Evolutionary conservation across 2,888 invertebrate species (phyloP), one percentile per base, ranked within the genome.

Genomic region (Eutolmus rufibarbis): DNA sequence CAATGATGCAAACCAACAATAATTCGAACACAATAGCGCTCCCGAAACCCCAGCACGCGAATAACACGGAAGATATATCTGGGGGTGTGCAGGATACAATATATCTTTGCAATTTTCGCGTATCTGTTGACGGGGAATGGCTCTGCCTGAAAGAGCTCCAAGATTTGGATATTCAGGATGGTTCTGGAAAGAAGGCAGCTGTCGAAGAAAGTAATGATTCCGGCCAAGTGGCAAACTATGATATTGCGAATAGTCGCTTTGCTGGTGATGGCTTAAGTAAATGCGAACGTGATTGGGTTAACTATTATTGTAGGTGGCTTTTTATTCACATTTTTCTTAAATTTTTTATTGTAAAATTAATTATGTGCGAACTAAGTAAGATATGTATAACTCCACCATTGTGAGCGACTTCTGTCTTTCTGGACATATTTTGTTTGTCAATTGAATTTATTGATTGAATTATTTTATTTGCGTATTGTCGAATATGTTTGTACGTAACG

Each of bases 51-150:
- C 93, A 94, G 66, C 94, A 94, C 89, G 93, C 92, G 46, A 91
- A 92, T 87, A 86, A 81, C 66, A 81, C 88, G 0, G 92, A 92
- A 87, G 92, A 92, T 88, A 90, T 92, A 86, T 91, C 91, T 66
- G 92, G 92, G 90, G 97, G 97, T 90, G 98, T 98, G 78, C 97
- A 98, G 93, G 98, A 98, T 92, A 98, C 98, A 87, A 98, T 98
- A 91, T 98, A 98, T 93, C 93, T 98, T 92, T 98, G 98, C 94
- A 98, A 98, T 93, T 98, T 98, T 93, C 96, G 98, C 87, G 98
- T 98, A 7, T 98, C 98, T 85, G 98, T 98, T 74, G 98, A 98
- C 91, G 98, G 98, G 88, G 98, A 98, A 92, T 98, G 98, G 98
- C 94, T 98, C 88, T 98, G 98, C 92, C 94, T 98, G 87, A 97